A percentile compares a stretch with the other conserved stretches of the same genome.
Evolutionary conservation across 2,113 vertebrate species (phyloP).

Genomic region (Mustela nigripes): DNA sequence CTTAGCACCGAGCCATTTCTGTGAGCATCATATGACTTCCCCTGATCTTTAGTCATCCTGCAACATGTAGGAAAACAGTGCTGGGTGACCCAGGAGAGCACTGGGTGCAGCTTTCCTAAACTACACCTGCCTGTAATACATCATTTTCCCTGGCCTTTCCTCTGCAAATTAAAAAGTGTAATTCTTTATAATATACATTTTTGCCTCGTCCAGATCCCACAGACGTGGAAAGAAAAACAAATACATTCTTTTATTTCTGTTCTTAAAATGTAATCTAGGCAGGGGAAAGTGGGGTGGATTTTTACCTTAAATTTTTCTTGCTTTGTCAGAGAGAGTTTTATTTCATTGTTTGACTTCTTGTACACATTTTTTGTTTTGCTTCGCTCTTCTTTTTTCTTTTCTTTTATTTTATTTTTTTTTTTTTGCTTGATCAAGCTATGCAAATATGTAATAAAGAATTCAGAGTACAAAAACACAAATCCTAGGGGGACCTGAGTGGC

Average conservation of each 20-base stretch:
- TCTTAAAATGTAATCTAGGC: not conserved
- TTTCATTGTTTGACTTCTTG: not conserved
- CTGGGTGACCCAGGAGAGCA: not conserved
- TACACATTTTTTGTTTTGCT: not conserved
- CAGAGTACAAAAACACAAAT: not conserved
- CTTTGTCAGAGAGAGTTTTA: not conserved
- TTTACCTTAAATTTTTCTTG: conserved; percentile 21
- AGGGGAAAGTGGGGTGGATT: not conserved
- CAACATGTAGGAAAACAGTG: not conserved
- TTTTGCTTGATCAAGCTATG: not conserved
- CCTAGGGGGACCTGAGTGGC: no score
- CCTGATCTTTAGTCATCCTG: conserved; percentile 44
- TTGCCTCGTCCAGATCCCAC: not conserved
- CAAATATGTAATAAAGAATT: not conserved
- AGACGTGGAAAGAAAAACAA: not conserved
- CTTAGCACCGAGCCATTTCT: conserved; percentile 51
- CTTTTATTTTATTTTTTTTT: not conserved
- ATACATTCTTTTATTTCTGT: not conserved
- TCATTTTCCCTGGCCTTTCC: not conserved
- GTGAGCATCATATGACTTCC: conserved; percentile 58
- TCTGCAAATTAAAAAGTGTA: conserved; percentile 38
- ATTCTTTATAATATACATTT: not conserved
- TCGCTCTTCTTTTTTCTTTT: not conserved
- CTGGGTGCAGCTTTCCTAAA: not conserved
- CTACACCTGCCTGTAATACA: not conserved